Base-by-base conservation (phyloP, 1,140 invertebrate species). In the Amphibalanus amphitrite region DNA sequence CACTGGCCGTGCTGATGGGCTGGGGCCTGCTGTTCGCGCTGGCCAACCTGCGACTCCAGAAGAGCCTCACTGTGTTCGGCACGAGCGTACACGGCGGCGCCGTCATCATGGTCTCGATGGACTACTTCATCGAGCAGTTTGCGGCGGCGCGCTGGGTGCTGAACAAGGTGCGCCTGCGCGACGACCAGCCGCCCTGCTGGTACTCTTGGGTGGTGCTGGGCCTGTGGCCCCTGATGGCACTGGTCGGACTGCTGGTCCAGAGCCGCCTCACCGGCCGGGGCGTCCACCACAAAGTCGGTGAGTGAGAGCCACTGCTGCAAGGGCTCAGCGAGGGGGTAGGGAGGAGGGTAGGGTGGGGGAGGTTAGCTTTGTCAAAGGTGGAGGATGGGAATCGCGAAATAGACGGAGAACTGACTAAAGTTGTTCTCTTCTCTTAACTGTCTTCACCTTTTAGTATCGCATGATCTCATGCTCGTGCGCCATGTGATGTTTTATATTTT, bases 51-150 rank as follows among this genome's bases (percentile, higher is more conserved):
- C 88, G 87, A 77, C 89, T 87, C 82, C 87, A 89, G 84, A 82
- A 81, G 73, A 74, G 83, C 72, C 78, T 88, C 59, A 90, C 89
- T 33, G 88, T 90, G 75, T 79, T 90, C 67, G 88, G 88, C n/a
- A 90, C 89, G 15, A 86, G 85, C 75, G 82, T 90, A 23, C 89
- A 90, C 73, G 90, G 90, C 30, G 88, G 87, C 40, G 88, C 88
- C 15, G 83, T 90, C 38, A 84, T 90, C 74, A 83, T 88, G 1
- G 84, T 83, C 26, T 85, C 86, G 13, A 81, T 89, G 47, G 89
- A 91, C 80, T 91, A 90, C 78, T 90, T 90, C 78, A 84, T 91
- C 38, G 89, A 90, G 78, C 73, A 76, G 74, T 75, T 74, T 69
- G 68, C 76, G 70, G 76, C 76, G 84, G 82, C 89, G 33, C 81